Conservation (phyloP, 1,140 invertebrate genomes). For the Phocides pigmalion region DNA sequence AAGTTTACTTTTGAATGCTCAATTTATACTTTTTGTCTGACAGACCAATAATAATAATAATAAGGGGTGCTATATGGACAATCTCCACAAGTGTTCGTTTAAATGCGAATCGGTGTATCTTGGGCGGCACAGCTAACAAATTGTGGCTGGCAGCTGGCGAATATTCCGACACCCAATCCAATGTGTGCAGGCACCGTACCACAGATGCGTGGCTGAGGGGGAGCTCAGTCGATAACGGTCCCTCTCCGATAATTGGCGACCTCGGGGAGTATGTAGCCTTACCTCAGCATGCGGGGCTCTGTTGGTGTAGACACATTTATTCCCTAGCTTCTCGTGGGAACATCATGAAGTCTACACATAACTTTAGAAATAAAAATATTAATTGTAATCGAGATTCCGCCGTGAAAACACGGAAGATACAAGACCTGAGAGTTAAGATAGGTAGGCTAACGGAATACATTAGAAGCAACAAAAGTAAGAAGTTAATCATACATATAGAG, state of each 20-base stretch:
- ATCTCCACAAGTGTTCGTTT: too few relatives aligned
- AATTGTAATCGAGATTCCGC: too few relatives aligned
- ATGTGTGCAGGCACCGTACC: constrained; percentile 8
- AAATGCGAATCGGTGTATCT: too few relatives aligned
- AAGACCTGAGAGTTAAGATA: constrained; percentile 10
- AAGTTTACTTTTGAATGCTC: too few relatives aligned
- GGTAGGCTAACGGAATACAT: constrained; percentile 17
- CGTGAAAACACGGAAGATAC: background rate
- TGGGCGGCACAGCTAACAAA: too few relatives aligned
- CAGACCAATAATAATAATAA: too few relatives aligned
- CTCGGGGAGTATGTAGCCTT: constrained; percentile 3
- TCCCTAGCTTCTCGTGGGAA: constrained; percentile 12
- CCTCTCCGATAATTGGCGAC: background rate
- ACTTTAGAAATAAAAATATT: too few relatives aligned
- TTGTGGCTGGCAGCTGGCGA: too few relatives aligned
- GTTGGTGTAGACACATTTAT: background rate
- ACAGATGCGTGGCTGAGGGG: constrained; percentile 12
- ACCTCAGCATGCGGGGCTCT: constrained; percentile 14
- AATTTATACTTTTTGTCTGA: too few relatives aligned
- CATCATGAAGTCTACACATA: background rate
- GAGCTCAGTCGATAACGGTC: constrained; percentile 8
- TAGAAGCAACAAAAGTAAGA: background rate
- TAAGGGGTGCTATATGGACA: too few relatives aligned
- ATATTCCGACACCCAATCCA: background rate
- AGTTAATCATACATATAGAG: constrained; percentile 3